Evolutionary conservation across 1,140 invertebrate genomes (phyloP).

Genomic region (Hyles euphorbiae): DNA sequence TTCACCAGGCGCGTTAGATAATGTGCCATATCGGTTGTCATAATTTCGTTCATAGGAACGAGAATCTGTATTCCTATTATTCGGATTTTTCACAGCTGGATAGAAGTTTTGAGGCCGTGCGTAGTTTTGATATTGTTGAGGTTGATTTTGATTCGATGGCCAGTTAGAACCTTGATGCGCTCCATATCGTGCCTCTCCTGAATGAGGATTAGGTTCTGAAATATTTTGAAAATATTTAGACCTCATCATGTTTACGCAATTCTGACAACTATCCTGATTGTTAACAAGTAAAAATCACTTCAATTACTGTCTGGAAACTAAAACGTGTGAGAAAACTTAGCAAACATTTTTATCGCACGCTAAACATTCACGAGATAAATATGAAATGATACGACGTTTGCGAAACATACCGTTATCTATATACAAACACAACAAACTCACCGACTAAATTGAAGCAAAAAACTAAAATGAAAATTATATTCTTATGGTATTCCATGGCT

Average conservation of each 20-base stretch:
- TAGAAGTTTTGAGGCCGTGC: slow-evolving; percentile 11
- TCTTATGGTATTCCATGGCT: slow-evolving; percentile 22
- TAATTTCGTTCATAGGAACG: too few species aligned
- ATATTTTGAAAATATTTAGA: not conserved
- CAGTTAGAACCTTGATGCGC: slow-evolving; percentile 4
- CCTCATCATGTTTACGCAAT: too few species aligned
- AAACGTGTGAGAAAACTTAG: too few species aligned
- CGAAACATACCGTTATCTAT: not conserved
- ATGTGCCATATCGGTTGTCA: too few species aligned
- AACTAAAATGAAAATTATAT: slow-evolving; percentile 22
- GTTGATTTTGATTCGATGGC: slow-evolving; percentile 6
- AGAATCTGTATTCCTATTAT: not conserved
- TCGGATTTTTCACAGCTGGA: not conserved
- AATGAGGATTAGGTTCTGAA: slow-evolving; percentile 14
- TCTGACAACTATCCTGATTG: too few species aligned
- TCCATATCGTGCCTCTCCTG: slow-evolving; percentile 11
- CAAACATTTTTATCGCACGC: too few species aligned
- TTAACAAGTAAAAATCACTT: too few species aligned
- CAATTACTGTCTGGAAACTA: too few species aligned
- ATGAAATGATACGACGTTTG: not conserved
- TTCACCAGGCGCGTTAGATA: too few species aligned
- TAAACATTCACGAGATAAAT: not conserved
- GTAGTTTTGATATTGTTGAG: slow-evolving; percentile 2
- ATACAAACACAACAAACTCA: slow-evolving; percentile 18
- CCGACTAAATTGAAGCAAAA: slow-evolving; percentile 20